phyloP scores from a whole-genome alignment of 2,113 vertebrate species.

The Cyprinodon variegatus region DNA sequence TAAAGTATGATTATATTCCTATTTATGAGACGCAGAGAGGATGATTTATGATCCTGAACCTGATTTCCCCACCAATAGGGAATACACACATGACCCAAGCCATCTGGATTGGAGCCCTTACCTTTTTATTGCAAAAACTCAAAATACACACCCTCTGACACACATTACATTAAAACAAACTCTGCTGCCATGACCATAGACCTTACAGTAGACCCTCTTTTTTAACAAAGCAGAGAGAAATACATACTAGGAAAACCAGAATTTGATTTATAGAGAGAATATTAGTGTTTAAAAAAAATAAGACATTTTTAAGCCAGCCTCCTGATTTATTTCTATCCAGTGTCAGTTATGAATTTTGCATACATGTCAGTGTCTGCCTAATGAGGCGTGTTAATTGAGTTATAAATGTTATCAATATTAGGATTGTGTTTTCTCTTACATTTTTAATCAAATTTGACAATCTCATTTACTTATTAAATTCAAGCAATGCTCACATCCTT shows the following conservation, averaged over 20 bases:
- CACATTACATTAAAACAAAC: neutral
- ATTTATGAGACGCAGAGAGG: constrained; percentile 50
- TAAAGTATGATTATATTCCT: constrained; percentile 69
- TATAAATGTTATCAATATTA: constrained; percentile 29
- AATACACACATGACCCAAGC: constrained; percentile 23
- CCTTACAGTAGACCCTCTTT: constrained; percentile 14
- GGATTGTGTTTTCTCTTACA: constrained; percentile 29
- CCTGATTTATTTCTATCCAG: constrained; percentile 45
- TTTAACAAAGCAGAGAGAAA: constrained; percentile 4
- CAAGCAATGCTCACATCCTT: constrained; percentile 63
- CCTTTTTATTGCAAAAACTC: constrained; percentile 15
- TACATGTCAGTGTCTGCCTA: constrained; percentile 9
- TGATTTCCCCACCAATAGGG: constrained; percentile 20
- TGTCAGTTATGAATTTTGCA: constrained; percentile 37
- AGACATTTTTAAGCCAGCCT: constrained; percentile 4
- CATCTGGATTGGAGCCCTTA: constrained; percentile 33
- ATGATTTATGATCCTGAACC: constrained; percentile 46
- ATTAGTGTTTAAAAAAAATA: neutral
- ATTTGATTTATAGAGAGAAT: constrained; percentile 5
- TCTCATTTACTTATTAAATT: constrained; percentile 57
- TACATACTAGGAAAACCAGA: neutral
- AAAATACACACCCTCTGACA: constrained; percentile 15
- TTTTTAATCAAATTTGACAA: constrained; percentile 25
- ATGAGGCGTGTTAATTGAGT: constrained; percentile 24
- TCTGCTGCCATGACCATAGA: constrained; percentile 11